These are phyloP conservation scores for Lordiphosa stackelbergi DNA, from an alignment of 1,140 invertebrate species.

Conservation along the genomic window DNA sequence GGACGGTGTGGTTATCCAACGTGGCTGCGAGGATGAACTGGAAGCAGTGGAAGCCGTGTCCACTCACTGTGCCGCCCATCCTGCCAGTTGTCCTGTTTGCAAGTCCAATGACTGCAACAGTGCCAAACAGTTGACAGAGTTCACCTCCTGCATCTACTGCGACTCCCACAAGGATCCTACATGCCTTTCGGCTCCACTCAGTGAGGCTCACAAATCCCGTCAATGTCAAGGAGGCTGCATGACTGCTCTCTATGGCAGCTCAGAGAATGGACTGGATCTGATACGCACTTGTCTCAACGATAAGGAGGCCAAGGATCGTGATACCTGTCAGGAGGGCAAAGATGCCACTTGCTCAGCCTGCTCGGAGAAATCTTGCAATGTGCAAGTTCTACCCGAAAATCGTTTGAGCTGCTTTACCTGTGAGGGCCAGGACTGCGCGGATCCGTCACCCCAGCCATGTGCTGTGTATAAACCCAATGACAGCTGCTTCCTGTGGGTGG, in stretches of 20 bases:
- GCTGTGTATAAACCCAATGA: slow-evolving; percentile 57
- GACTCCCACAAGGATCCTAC: slow-evolving; percentile 47
- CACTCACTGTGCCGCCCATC: slow-evolving; percentile 38
- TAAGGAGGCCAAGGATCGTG: slow-evolving; percentile 53
- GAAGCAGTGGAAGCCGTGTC: slow-evolving; percentile 16
- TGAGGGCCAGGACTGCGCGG: slow-evolving; percentile 46
- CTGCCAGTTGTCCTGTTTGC: slow-evolving; percentile 48
- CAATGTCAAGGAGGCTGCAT: slow-evolving; percentile 65
- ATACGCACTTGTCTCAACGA: slow-evolving; percentile 68
- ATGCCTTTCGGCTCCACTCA: slow-evolving; percentile 46
- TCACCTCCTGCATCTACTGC: slow-evolving; percentile 62
- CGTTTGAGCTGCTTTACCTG: slow-evolving; percentile 63
- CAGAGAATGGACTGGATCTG: slow-evolving; percentile 42
- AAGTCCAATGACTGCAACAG: slow-evolving; percentile 71
- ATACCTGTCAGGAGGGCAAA: slow-evolving; percentile 25
- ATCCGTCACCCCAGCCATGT: slow-evolving; percentile 34
- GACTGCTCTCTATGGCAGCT: slow-evolving; percentile 59
- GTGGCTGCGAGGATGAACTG: slow-evolving; percentile 58
- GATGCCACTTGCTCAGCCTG: slow-evolving; percentile 51
- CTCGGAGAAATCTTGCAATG: slow-evolving; percentile 45
- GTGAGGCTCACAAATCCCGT: slow-evolving; percentile 34
- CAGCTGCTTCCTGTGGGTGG: slow-evolving; percentile 56
- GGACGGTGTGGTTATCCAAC: slow-evolving; percentile 31
- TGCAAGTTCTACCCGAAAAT: slow-evolving; percentile 34
- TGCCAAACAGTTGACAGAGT: slow-evolving; percentile 34